Base-by-base conservation (phyloP, 2,888 invertebrate genomes). In the Mactromeris polynyma region DNA sequence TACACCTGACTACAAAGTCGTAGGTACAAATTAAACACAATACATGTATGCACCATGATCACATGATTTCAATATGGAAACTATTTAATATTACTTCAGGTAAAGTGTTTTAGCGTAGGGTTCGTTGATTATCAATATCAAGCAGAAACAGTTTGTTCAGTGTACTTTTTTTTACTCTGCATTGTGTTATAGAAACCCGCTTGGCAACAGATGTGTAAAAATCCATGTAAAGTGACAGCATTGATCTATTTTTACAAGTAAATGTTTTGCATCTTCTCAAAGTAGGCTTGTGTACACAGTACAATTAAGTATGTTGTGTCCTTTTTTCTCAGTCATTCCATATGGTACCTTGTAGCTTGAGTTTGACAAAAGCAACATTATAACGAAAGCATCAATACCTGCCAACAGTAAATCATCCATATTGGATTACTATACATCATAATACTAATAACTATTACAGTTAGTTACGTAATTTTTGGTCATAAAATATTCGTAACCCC, bases 401-500 rank as follows among this genome's bases (percentile, higher is more conserved):
- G 11, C 46, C 46, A 46, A 46, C 46, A 46, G 46, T 46, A 17
- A 14, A 64, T 64, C 58, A 64, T 64, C 9, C 58, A 64, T 64
- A 64, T 64, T 64, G n/a, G 3, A 64, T 64, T n/a, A 3, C 58
- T 11, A 64, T 64, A 64, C 58, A 64, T 64, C 26, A 64, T 26
- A 64, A 26, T 26, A 64, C 58, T 58, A 26, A 64, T 73, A 73
- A 33, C n/a, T 14, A 19, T 73, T 26, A 73, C 14, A 33, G 69
- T 31, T 6, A 36, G 33, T 73, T 73, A 73, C 14, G 36, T 73
- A 73, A 73, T 26, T 73, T 11, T 33, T 9, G 14, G 14, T 73
- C 73, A 73, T 73, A 73, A 73, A 73, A 73, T 73, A 73, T 73
- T 73, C 14, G 73, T 73, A 73, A 46, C n/a, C 58, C 19, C 6